phyloP scores from a whole-genome alignment of 2,797 vertebrate species.

The Pelodytes ibericus region DNA sequence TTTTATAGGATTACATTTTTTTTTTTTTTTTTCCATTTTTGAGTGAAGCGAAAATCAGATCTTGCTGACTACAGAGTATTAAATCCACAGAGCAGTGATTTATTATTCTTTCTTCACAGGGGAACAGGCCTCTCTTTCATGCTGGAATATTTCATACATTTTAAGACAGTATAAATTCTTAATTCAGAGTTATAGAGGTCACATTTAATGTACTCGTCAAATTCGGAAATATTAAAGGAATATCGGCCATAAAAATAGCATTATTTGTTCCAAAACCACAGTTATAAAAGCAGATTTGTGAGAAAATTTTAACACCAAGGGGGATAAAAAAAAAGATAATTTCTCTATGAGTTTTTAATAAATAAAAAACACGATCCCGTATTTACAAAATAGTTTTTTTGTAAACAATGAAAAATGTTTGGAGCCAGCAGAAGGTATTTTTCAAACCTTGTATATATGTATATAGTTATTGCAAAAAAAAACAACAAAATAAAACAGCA shows the following conservation, averaged over 20 bases:
- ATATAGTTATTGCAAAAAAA: too few relatives aligned
- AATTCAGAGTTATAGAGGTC: conserved; percentile 84
- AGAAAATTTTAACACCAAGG: too few relatives aligned
- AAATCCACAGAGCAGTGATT: conserved; percentile 95
- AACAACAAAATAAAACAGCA: too few relatives aligned
- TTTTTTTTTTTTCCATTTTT: conserved; percentile 60
- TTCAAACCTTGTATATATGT: too few relatives aligned
- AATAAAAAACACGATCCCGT: too few relatives aligned
- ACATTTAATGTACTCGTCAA: conserved; percentile 75
- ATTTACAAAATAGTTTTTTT: too few relatives aligned
- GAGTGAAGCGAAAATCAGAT: conserved; percentile 83
- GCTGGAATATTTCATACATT: conserved; percentile 87
- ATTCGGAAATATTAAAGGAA: conserved; percentile 78
- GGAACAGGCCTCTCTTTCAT: conserved; percentile 86
- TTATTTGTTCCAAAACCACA: too few relatives aligned
- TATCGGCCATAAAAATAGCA: conserved; percentile 54
- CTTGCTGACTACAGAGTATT: conserved; percentile 84
- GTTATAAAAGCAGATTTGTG: too few relatives aligned
- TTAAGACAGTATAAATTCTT: conserved; percentile 84
- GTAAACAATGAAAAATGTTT: too few relatives aligned
- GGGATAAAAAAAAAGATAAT: too few relatives aligned
- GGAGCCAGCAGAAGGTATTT: too few relatives aligned
- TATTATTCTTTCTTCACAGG: conserved; percentile 93
- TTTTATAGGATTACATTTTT: conserved; percentile 97
- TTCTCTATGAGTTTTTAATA: too few relatives aligned